Conservation (phyloP, 2,797 vertebrate genomes). For the Parambassis ranga region DNA sequence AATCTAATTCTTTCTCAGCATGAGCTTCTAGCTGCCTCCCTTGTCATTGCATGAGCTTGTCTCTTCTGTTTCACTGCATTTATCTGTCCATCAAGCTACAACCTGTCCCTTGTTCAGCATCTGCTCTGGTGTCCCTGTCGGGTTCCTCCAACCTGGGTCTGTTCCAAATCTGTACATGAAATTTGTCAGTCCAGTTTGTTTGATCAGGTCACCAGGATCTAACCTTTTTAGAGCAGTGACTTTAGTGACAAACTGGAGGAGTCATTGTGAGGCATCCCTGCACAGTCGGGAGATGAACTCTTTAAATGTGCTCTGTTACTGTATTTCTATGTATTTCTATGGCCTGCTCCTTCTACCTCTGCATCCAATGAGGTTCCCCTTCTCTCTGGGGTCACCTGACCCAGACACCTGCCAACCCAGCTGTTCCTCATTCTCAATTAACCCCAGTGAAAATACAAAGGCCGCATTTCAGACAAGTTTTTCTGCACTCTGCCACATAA, state of each 20-base stretch:
- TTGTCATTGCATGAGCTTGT: not conserved
- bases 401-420: not conserved
- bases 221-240: no score
- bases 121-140: not conserved
- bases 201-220: not conserved
- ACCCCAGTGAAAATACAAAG: not conserved
- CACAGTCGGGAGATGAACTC: no score
- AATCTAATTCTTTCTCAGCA: not conserved
- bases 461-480: not conserved
- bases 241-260: no score
- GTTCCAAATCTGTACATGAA: not conserved
- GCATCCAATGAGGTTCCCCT: no score
- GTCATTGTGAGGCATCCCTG: not conserved
- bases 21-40: not conserved
- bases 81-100: not conserved
- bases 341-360: no score
- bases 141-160: not conserved
- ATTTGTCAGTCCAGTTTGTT: not conserved
- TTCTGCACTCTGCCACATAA: not conserved
- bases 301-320: no score
- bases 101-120: not conserved
- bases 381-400: not conserved
- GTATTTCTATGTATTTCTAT: no score
- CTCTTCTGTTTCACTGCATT: not conserved
- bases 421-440: conserved; percentile 2